Percentiles rank a stretch among this genome's conserved stretches.
Conservation (phyloP, 35 echinoderm and acorn worm species). For the Holothuria glaberrima region DNA sequence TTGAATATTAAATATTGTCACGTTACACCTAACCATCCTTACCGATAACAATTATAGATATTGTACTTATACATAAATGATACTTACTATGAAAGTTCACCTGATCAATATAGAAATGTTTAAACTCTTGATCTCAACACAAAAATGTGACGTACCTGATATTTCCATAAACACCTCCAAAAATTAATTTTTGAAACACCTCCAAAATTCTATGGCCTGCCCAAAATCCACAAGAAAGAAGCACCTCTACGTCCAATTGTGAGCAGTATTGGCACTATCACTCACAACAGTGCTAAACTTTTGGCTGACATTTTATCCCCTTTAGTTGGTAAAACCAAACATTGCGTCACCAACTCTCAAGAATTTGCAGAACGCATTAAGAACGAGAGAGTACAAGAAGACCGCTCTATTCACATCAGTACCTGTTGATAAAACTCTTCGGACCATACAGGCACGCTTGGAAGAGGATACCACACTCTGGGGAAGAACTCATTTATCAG, state of each 20-base stretch:
- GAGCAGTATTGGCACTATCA: constrained; percentile 1
- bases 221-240: not conserved
- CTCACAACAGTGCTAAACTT: not conserved
- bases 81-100: no score
- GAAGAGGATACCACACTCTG: not conserved
- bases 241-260: not conserved
- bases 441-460: not conserved
- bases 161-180: no score
- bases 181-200: no score
- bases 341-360: not conserved
- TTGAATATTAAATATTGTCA: no score
- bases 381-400: not conserved
- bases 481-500: not conserved
- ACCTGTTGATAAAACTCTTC: not conserved
- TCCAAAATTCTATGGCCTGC: not conserved
- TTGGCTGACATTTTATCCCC: not conserved
- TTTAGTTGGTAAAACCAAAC: not conserved
- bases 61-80: no score
- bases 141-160: no score
- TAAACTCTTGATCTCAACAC: no score
- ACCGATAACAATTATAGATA: no score
- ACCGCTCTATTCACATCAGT: constrained; percentile 2
- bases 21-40: no score
- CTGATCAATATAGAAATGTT: no score
- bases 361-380: not conserved